These are phyloP conservation scores for Scomberomorus guttatus DNA, from an alignment of 2,797 vertebrate genomes.

Conservation along the genomic window DNA sequence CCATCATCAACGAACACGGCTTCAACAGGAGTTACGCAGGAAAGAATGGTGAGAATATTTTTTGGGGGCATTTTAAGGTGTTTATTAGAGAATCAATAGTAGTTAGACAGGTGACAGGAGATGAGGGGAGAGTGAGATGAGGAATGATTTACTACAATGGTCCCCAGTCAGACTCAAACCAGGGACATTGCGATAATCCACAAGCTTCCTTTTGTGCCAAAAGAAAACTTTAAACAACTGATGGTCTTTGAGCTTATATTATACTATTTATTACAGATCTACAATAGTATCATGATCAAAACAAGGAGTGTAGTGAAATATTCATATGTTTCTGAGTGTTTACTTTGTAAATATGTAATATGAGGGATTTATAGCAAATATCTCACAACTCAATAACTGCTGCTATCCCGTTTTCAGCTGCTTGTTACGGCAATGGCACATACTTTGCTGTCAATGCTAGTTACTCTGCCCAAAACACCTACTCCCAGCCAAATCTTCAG, in stretches of 20 bases:
- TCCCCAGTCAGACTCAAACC: no score
- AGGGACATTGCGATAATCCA: no score
- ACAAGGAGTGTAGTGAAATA: no score
- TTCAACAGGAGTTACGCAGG: constrained; percentile 94
- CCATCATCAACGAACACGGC: constrained; percentile 83
- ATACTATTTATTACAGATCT: no score
- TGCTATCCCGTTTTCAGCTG: constrained; percentile 80
- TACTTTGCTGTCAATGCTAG: constrained; percentile 90
- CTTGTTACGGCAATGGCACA: constrained; percentile 85
- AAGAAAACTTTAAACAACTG: no score
- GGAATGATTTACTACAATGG: no score
- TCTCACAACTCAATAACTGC: not conserved
- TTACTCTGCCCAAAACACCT: constrained; percentile 84
- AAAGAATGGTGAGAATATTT: constrained; percentile 88
- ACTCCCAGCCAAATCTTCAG: constrained; percentile 80
- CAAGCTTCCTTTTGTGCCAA: no score
- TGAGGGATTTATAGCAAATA: not conserved
- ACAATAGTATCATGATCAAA: no score
- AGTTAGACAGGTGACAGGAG: not conserved
- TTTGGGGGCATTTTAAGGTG: not conserved
- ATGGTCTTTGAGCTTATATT: no score
- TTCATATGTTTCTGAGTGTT: not conserved
- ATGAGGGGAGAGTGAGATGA: not conserved
- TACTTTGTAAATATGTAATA: not conserved
- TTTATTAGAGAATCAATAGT: not conserved